These are phyloP conservation scores for Drosophila pallidifrons DNA, from an alignment of 1,140 invertebrate species.

Conservation along the genomic window DNA sequence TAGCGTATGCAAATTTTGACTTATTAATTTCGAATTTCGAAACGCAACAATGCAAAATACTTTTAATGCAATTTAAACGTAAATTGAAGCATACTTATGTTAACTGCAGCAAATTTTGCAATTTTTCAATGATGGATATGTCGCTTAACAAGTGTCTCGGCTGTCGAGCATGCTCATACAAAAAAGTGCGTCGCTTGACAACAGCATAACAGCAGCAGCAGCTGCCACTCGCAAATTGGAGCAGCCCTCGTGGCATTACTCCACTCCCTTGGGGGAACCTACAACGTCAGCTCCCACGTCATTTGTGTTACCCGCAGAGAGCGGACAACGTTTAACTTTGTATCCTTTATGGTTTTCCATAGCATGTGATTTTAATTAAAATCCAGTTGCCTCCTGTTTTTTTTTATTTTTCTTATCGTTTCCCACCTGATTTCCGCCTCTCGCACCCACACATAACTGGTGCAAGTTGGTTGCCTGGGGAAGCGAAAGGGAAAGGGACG, in stretches of 20 bases:
- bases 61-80: no score
- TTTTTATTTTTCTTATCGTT: conserved; percentile 20
- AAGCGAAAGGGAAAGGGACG: neutral
- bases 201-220: neutral
- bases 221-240: conserved; percentile 19
- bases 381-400: conserved; percentile 38
- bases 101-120: no score
- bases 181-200: conserved; percentile 4
- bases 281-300: neutral
- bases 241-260: conserved; percentile 5
- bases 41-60: no score
- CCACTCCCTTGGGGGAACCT: neutral
- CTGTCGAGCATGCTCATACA: neutral
- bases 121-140: no score
- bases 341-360: conserved; percentile 44
- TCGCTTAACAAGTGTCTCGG: neutral
- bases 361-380: conserved; percentile 71
- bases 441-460: neutral
- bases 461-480: neutral
- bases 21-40: no score
- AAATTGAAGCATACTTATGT: no score
- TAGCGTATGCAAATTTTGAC: no score
- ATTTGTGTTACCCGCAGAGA: neutral
- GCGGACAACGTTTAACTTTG: conserved; percentile 23
- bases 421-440: conserved; percentile 13